Base-by-base conservation (phyloP, 2,888 invertebrate genomes). In the Hirtodrosophila histrioides region DNA sequence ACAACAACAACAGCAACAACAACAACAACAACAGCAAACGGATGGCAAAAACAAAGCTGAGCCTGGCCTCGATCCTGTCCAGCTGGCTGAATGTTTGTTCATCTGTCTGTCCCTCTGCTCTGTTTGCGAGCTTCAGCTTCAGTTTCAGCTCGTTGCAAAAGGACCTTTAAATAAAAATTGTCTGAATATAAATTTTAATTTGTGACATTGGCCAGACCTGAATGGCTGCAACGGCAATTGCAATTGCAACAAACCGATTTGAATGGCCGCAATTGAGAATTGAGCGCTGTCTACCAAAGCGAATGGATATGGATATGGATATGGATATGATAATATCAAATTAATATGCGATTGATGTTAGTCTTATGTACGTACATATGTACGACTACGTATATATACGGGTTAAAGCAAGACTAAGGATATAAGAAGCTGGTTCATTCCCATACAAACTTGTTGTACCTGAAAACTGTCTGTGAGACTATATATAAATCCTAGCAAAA, bases 101-200 rank as follows among this genome's bases (percentile, higher is more conserved):
- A 41, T 37, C 62, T 48, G 33, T 11, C 17, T 8, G 27, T 12
- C 12, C 10, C 9, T 24, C 31, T 3, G 11, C n/a, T 24, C 12
- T 35, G 9, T n/a, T 11, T 45, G 33, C 8, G 27, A 10, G 33
- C 49, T 33, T 23, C 48, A 37, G 53, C 39, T 37, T 33, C 39
- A 37, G 12, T 5, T 12, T 39, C 55, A 56, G 27, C 53, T 63
- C 31, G 7, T 9, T 9, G 31, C 17, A 17, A 17, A 17, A 17
- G 7, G 53, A 44, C 53, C 75, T 84, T 81, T 81, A 73, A 69
- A 80, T 84, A 78, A 73, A 78, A 81, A 84, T 78, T 51, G 73
- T 51, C 66, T 35, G 76, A 61, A 66, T 56, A 81, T 75, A 75
- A 80, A 84, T 81, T 81, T 73, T 75, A 81, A 84, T 78, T 74